Evolutionary conservation across 2,888 invertebrate genomes (phyloP).

Genomic region (Neoaliturus tenellus): DNA sequence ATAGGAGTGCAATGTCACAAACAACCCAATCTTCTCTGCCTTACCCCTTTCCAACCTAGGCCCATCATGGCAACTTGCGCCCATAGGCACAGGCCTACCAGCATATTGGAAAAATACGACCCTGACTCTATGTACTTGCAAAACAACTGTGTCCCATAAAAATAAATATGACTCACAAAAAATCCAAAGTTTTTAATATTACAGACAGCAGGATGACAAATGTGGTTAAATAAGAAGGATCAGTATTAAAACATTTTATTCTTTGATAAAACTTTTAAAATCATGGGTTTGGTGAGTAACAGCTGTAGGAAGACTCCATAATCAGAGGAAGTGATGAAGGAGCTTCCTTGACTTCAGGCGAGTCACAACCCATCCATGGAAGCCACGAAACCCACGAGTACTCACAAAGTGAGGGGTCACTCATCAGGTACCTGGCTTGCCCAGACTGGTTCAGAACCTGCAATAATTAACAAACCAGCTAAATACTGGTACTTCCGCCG

Average conservation of each 20-base stretch:
- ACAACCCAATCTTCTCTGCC: no score
- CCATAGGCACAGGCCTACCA: no score
- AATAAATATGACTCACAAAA: no score
- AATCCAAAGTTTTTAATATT: no score
- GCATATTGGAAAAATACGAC: no score
- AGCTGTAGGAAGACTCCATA: slow-evolving; percentile 38
- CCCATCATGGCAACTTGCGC: no score
- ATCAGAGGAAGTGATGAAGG: slow-evolving; percentile 25
- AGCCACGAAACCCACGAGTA: slow-evolving; percentile 62
- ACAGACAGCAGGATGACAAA: no score
- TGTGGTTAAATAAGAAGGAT: not conserved
- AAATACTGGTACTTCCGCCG: no score
- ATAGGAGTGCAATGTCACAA: no score
- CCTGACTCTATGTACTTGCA: no score
- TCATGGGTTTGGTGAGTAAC: slow-evolving; percentile 8
- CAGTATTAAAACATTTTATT: not conserved
- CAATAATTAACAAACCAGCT: not conserved
- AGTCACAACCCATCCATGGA: slow-evolving; percentile 60
- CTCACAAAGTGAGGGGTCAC: slow-evolving; percentile 57
- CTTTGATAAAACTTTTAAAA: not conserved
- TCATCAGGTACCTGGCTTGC: slow-evolving; percentile 15
- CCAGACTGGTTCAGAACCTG: slow-evolving; percentile 30
- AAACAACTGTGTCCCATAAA: no score
- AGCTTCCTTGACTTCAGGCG: not conserved
- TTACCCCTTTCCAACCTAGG: no score